A percentile compares a stretch with the other conserved stretches of the same genome.
These are phyloP conservation scores for Cryptus armator DNA, from an alignment of 2,888 invertebrate genomes.

Conservation along the genomic window DNA sequence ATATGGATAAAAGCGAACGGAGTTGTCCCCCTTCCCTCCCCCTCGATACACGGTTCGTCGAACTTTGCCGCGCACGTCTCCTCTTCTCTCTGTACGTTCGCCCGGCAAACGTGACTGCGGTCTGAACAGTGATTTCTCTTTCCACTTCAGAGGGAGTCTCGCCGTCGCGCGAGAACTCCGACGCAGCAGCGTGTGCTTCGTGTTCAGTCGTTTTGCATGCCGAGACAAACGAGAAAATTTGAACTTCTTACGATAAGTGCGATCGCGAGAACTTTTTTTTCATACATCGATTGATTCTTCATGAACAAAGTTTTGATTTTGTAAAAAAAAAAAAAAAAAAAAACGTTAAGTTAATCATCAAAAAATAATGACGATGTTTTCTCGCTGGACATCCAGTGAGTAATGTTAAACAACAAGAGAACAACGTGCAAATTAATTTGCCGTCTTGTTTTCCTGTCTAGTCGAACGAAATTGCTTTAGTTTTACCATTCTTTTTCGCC, in stretches of 20 bases:
- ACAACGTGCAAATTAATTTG: no score
- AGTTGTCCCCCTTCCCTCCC: not conserved
- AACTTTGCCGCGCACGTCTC: conserved; percentile 36
- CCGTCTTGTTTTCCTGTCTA: no score
- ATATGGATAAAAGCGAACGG: conserved; percentile 13
- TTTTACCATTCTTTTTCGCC: no score
- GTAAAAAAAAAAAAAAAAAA: no score
- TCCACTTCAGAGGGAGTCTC: conserved; percentile 36
- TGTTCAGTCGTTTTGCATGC: not conserved
- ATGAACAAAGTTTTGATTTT: not conserved
- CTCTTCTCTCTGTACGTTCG: conserved; percentile 17
- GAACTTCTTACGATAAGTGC: not conserved
- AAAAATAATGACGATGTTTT: no score
- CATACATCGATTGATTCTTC: not conserved
- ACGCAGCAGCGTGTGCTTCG: not conserved
- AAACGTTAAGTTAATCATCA: no score
- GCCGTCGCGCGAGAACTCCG: conserved; percentile 14
- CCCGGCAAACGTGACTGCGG: conserved; percentile 48
- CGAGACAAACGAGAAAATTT: not conserved
- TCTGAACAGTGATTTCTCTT: conserved; percentile 56
- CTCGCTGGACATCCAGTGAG: no score
- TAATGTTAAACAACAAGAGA: no score
- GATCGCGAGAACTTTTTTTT: not conserved
- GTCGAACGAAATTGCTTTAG: no score
- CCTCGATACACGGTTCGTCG: conserved; percentile 32